Evolutionary conservation across 2,113 vertebrate species (phyloP), one percentile per base, ranked within the genome.

Genomic region (Argyrosomus japonicus): DNA sequence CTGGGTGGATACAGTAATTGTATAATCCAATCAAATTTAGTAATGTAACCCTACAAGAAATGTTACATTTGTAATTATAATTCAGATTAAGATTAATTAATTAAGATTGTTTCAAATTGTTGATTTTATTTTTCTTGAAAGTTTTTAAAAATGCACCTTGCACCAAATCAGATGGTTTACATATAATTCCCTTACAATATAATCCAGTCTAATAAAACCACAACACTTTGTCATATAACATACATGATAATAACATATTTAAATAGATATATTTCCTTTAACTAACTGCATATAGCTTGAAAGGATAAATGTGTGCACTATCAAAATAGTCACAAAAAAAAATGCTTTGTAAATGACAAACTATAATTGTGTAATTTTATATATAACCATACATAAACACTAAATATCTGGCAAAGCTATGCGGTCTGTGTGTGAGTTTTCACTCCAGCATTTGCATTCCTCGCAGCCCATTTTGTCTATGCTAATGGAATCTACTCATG

Each of bases 401-500:
- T 21, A 10, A 25, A 43, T 3, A 56, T 5, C 63, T n/a, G 11
- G 27, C 19, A 75, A 62, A 58, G n/a, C 57, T 65, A 21, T n/a
- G 45, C 17, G 19, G n/a, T 23, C 9, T 51, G 67, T 65, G 58
- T 27, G 36, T 65, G 32, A 54, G 9, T 73, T 32, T 54, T 63
- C n/a, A 18, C 19, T 36, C 13, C 8, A 32, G 21, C 29, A 72
- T 88, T 85, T 84, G 82, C 74, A 86, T 79, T 83, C 85, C 89
- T 89, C 50, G 62, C 78, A 86, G 79, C 56, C 75, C 63, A 76
- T 89, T 92, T 86, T 47, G 58, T 71, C 85, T 87, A 90, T 92
- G 93, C 91, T 92, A 92, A 93, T 91, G 79, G 73, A 12, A 68
- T 88, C 87, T 84, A 82, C 81, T 92, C 88, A 94, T 91, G 89